phyloP scores from a whole-genome alignment of 2,797 vertebrate genomes.

The Vespertilio murinus region DNA sequence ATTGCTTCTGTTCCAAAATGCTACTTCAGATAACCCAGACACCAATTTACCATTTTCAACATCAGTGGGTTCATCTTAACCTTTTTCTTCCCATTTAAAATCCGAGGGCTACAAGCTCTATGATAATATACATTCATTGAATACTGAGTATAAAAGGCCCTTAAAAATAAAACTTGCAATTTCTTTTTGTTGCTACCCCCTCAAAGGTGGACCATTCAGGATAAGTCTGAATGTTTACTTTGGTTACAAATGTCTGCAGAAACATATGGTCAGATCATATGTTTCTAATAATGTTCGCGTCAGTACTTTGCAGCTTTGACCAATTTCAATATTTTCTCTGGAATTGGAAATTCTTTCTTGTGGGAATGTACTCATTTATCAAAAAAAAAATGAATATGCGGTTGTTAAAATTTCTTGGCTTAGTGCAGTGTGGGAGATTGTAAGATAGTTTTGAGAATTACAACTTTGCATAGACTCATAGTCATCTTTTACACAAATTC shows the following conservation, averaged over 20 bases:
- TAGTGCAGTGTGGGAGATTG: constrained; percentile 39
- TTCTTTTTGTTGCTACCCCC: constrained; percentile 39
- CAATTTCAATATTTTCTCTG: constrained; percentile 80
- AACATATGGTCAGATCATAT: constrained; percentile 74
- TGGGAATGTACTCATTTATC: constrained; percentile 77
- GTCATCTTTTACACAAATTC: constrained; percentile 20
- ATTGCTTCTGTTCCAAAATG: constrained; percentile 33
- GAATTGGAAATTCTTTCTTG: constrained; percentile 76
- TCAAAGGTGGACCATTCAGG: constrained; percentile 57
- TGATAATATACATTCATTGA: constrained; percentile 34
- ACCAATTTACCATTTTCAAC: constrained; percentile 41
- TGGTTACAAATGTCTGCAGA: constrained; percentile 69
- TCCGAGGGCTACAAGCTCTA: not conserved
- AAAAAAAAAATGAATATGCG: constrained; percentile 66
- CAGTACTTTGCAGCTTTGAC: constrained; percentile 73
- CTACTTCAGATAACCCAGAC: constrained; percentile 24
- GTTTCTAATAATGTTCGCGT: constrained; percentile 74
- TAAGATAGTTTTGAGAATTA: constrained; percentile 50
- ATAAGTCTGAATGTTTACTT: constrained; percentile 67
- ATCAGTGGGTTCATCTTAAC: constrained; percentile 25
- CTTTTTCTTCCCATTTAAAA: constrained; percentile 60
- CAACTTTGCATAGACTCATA: constrained; percentile 38
- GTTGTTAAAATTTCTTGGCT: constrained; percentile 64
- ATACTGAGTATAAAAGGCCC: constrained; percentile 47
- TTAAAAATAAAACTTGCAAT: constrained; percentile 55